Base-by-base conservation (phyloP, 2,113 vertebrate species). In the Sander vitreus region DNA sequence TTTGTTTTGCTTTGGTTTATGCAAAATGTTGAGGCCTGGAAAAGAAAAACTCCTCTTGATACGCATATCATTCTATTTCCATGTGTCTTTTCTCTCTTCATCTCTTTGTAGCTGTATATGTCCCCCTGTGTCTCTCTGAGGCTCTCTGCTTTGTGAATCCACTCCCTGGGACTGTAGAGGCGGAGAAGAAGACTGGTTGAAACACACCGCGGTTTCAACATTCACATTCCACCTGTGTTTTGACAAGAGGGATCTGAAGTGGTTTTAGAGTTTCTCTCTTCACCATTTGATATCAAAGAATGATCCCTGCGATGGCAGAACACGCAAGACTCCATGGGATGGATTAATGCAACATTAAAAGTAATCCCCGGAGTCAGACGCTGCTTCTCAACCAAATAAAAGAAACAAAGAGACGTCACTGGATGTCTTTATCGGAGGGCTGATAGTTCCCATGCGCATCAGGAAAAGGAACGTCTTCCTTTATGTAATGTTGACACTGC, bases 261-360 rank as follows among this genome's bases (percentile, higher is more conserved):
- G 90, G 89, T 92, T 95, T 94, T 91, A 92, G 87, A 94, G 81
- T 93, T 93, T 93, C 92, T 95, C 86, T 93, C 90, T 88, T 87
- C 86, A 71, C 76, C 87, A 81, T 78, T 85, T 91, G 91, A 96
- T 95, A 95, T 96, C 95, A 95, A 94, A 94, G 92, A 86, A 90
- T 84, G 87, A 92, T 95, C 93, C 94, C 90, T 76, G 93, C 84
- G 78, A 94, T 93, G 89, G 94, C 92, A 94, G 95, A 92, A 92
- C 92, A 91, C 72, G 86, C 85, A 30, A 78, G 74, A 36, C 74
- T 85, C 93, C 92, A 90, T 92, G 92, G 94, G 94, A 94, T 43
- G 93, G 94, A 96, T 96, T 95, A 96, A 86, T 80, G 82, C 93
- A 89, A 95, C 96, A 91, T 89, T 93, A 89, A 95, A 92, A 92